phyloP scores from a whole-genome alignment of 2,888 invertebrate species.

The Cryptus armator region DNA sequence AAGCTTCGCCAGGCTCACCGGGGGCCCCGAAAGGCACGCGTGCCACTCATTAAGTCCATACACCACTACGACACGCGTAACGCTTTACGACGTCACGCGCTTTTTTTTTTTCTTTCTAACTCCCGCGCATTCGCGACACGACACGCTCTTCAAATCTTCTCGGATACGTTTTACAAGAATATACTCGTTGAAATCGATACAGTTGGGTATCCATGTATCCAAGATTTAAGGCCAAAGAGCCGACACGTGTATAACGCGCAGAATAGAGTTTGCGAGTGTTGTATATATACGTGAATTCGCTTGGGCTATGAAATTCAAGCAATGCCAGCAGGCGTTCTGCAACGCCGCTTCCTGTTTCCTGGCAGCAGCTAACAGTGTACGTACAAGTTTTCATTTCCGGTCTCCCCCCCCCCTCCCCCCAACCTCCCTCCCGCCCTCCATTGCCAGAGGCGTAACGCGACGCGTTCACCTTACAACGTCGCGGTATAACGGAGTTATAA shows the following conservation, averaged over 20 bases:
- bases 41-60: constrained; percentile 82
- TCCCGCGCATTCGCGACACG: constrained; percentile 26
- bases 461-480: constrained; percentile 53
- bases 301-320: constrained; percentile 68
- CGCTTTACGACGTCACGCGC: constrained; percentile 74
- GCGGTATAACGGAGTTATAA: constrained; percentile 27
- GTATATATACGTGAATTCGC: constrained; percentile 4
- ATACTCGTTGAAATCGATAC: constrained; percentile 46
- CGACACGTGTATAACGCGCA: constrained; percentile 29
- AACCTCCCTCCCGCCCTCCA: neutral
- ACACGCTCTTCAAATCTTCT: constrained; percentile 44
- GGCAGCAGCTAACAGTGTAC: constrained; percentile 70
- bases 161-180: constrained; percentile 35
- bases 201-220: neutral
- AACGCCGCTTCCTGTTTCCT: constrained; percentile 81
- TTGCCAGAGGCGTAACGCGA: constrained; percentile 46
- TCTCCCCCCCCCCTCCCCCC: neutral
- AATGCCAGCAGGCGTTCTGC: constrained; percentile 76
- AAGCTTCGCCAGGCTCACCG: constrained; percentile 46
- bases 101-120: neutral
- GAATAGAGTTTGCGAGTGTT: neutral
- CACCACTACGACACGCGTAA: constrained; percentile 78
- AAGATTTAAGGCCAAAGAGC: constrained; percentile 40
- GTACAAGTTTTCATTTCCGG: constrained; percentile 66
- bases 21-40: constrained; percentile 76